Conservation (phyloP, 2,113 vertebrate genomes). For the Anseranas semipalmata region DNA sequence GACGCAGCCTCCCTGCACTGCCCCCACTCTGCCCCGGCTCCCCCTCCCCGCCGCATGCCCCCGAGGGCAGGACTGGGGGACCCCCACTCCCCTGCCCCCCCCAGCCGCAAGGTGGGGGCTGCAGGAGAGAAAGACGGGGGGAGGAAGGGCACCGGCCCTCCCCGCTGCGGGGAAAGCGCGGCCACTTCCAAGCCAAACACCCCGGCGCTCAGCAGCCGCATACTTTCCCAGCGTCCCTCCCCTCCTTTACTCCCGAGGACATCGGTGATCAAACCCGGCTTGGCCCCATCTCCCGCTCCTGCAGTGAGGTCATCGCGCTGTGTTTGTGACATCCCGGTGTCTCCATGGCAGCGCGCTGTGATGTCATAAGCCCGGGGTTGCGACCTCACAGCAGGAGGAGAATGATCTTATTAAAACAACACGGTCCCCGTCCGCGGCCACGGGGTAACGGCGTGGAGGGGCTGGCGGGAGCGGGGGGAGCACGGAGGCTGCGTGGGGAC, state of each 20-base stretch:
- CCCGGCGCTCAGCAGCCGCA: slow-evolving; percentile 49
- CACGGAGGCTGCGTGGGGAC: neutral
- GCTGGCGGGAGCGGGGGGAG: neutral
- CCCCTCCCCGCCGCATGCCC: accelerated
- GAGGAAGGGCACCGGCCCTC: slow-evolving; percentile 40
- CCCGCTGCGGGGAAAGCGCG: slow-evolving; percentile 49
- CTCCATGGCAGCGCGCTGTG: slow-evolving; percentile 60
- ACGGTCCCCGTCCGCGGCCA: neutral
- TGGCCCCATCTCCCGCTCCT: slow-evolving; percentile 64
- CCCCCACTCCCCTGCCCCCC: neutral
- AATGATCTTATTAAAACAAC: slow-evolving; percentile 70
- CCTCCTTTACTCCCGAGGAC: slow-evolving; percentile 48
- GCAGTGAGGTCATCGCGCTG: slow-evolving; percentile 72
- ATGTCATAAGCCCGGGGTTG: slow-evolving; percentile 61
- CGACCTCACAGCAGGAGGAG: slow-evolving; percentile 55
- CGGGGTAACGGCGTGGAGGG: neutral
- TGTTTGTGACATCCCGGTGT: slow-evolving; percentile 66
- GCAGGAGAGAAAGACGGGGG: neutral
- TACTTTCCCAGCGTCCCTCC: slow-evolving; percentile 68
- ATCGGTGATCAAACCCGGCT: slow-evolving; percentile 43
- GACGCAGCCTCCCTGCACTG: accelerated
- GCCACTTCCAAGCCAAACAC: slow-evolving; percentile 71
- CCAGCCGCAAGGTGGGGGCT: neutral
- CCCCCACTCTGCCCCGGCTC: neutral
- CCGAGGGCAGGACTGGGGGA: neutral